Evolutionary conservation across 2,797 vertebrate genomes (phyloP).

Genomic region (Melanotaenia boesemani): DNA sequence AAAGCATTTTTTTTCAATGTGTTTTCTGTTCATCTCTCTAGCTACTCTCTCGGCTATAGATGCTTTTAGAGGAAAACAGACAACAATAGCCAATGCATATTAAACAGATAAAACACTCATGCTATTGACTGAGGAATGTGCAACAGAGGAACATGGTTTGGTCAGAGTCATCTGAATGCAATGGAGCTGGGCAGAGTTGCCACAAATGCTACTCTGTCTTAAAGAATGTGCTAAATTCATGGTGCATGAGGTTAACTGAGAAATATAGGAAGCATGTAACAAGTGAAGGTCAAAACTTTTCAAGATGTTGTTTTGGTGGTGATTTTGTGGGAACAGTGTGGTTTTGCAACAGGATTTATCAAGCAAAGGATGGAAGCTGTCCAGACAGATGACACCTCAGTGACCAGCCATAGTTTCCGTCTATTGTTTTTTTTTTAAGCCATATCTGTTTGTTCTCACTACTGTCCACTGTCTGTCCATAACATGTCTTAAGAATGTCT

Average conservation of each 20-base stretch:
- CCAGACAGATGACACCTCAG: conserved; percentile 73
- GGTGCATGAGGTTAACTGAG: conserved; percentile 15
- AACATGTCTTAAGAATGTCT: conserved; percentile 8
- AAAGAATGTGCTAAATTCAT: conserved; percentile 30
- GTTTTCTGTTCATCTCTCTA: neutral
- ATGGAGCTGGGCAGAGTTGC: conserved; percentile 25
- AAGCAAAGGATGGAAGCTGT: conserved; percentile 64
- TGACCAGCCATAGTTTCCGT: conserved; percentile 72
- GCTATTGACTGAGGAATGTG: conserved; percentile 63
- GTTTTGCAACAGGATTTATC: conserved; percentile 66
- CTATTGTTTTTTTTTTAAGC: conserved; percentile 75
- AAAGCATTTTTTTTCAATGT: neutral
- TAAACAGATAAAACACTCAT: conserved; percentile 54
- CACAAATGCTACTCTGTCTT: conserved; percentile 49
- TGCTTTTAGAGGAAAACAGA: conserved; percentile 28
- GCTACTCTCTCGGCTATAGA: conserved; percentile 4
- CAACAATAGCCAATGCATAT: conserved; percentile 27
- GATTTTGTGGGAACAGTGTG: conserved; percentile 53
- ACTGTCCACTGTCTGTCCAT: conserved; percentile 35
- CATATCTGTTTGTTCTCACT: conserved; percentile 64
- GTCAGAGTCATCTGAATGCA: conserved; percentile 58
- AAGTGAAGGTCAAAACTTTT: conserved; percentile 25
- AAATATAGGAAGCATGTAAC: neutral
- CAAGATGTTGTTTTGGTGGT: conserved; percentile 13
- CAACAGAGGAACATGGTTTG: conserved; percentile 45